Evolutionary conservation across 2,797 vertebrate species (phyloP).

Genomic region (Cossypha polioptera): DNA sequence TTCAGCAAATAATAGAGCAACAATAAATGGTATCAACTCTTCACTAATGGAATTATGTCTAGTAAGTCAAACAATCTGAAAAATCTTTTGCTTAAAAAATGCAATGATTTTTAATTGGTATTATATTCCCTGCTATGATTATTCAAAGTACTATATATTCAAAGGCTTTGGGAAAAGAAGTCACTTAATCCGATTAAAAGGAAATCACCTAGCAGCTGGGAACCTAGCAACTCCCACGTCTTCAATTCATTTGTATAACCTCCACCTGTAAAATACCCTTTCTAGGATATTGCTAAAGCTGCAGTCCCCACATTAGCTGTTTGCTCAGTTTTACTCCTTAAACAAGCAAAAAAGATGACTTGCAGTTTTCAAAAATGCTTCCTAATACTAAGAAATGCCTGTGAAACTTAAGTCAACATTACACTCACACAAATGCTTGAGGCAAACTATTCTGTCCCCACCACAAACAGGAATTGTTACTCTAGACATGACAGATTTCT

Average conservation of each 20-base stretch:
- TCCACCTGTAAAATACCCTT: background rate
- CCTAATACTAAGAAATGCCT: background rate
- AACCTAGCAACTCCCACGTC: background rate
- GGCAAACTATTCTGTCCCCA: constrained; percentile 24
- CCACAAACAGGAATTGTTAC: constrained; percentile 2
- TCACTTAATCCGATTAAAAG: constrained; percentile 28
- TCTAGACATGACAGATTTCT: constrained; percentile 41
- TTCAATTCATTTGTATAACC: background rate
- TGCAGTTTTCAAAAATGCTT: constrained; percentile 20
- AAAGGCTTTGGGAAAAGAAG: background rate
- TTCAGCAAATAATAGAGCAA: constrained; percentile 22
- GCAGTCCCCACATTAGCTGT: background rate
- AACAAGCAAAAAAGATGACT: background rate
- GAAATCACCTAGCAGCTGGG: constrained; percentile 1
- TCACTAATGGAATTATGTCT: constrained; percentile 18
- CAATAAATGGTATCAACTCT: constrained; percentile 24
- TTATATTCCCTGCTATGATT: constrained; percentile 14
- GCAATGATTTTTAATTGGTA: constrained; percentile 10
- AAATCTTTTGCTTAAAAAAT: constrained; percentile 21
- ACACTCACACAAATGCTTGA: background rate
- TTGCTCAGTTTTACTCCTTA: background rate
- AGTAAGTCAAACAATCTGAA: constrained; percentile 28
- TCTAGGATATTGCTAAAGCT: background rate
- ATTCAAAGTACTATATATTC: background rate
- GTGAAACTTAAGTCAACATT: constrained; percentile 11